Evolutionary conservation across 1,140 invertebrate genomes (phyloP).

Genomic region (Oedothorax gibbosus): DNA sequence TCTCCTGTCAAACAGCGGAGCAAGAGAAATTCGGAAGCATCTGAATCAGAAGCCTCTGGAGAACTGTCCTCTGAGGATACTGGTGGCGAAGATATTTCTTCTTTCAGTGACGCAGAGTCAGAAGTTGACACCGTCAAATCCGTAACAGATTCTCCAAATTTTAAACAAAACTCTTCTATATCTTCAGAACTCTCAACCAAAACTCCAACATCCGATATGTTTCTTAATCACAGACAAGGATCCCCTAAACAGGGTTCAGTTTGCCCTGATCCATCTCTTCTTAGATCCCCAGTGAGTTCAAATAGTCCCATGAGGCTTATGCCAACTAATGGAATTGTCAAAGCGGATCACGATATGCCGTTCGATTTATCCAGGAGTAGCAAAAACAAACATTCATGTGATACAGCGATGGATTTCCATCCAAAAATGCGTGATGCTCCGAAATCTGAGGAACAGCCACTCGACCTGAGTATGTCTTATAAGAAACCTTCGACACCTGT

Average conservation of each 20-base stretch:
- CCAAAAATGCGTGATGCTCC: constrained; percentile 41
- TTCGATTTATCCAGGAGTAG: constrained; percentile 51
- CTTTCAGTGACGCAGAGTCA: constrained; percentile 61
- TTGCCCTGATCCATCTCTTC: constrained; percentile 62
- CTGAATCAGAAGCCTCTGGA: constrained; percentile 62
- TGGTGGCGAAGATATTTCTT: constrained; percentile 62
- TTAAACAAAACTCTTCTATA: not conserved
- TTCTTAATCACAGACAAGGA: constrained; percentile 51
- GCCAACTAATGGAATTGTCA: constrained; percentile 21
- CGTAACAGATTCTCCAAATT: not conserved
- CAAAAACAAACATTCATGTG: constrained; percentile 55
- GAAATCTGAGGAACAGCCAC: constrained; percentile 74
- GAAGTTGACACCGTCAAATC: constrained; percentile 49
- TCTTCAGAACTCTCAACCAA: not conserved
- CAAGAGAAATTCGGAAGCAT: constrained; percentile 53
- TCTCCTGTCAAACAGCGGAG: not conserved
- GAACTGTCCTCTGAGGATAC: constrained; percentile 62
- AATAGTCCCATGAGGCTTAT: constrained; percentile 44
- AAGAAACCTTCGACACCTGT: constrained; percentile 39
- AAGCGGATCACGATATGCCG: constrained; percentile 54
- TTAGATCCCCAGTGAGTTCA: constrained; percentile 29
- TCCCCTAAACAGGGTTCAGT: constrained; percentile 64
- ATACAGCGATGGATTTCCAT: constrained; percentile 51
- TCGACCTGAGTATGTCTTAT: constrained; percentile 73
- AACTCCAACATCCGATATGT: constrained; percentile 37